Evolutionary conservation across 2,113 vertebrate genomes (phyloP).

Genomic region (Serinus canaria): DNA sequence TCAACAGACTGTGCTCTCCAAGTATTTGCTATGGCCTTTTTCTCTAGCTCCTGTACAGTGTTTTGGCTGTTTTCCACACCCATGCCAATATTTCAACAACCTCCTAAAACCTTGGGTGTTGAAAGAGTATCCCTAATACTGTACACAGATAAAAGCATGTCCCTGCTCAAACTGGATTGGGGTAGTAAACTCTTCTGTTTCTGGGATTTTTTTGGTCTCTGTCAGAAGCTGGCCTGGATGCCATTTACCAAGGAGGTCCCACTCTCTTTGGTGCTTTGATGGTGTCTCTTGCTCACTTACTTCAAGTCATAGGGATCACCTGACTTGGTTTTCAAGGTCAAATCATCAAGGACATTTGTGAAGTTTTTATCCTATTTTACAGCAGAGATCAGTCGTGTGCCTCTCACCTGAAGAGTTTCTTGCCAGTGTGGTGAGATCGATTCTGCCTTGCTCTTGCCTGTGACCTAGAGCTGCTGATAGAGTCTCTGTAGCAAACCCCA

Average conservation of each 20-base stretch:
- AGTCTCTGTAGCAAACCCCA: not conserved
- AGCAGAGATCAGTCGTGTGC: not conserved
- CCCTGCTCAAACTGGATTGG: not conserved
- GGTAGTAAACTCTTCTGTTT: not conserved
- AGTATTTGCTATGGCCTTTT: not conserved
- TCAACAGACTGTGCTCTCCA: not conserved
- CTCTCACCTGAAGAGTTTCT: not conserved
- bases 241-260: not conserved
- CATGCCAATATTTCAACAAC: not conserved
- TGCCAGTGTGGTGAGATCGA: fast-evolving
- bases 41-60: not conserved
- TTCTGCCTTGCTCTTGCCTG: not conserved
- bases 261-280: not conserved
- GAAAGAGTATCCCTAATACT: not conserved
- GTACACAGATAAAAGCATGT: not conserved
- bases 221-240: not conserved
- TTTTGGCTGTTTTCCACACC: not conserved
- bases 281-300: not conserved
- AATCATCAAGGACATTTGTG: not conserved
- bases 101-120: not conserved
- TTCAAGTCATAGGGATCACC: not conserved
- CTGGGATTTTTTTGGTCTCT: not conserved
- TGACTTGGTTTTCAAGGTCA: not conserved
- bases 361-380: not conserved
- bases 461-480: not conserved